phyloP scores from a whole-genome alignment of 1,140 invertebrate species.

The Paralvinella palmiformis region DNA sequence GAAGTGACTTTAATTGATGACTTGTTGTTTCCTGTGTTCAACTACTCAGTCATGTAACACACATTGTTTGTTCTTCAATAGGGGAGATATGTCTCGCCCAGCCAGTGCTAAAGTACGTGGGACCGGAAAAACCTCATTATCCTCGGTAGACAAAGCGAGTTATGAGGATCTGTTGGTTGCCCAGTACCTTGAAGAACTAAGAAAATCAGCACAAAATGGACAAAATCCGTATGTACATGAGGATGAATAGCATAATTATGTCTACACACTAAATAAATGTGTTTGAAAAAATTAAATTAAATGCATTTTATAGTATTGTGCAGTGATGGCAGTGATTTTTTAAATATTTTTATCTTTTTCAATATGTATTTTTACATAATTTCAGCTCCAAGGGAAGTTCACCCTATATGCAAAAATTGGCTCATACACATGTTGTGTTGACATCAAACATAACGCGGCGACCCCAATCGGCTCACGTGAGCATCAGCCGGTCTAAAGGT shows the following conservation, averaged over 20 bases:
- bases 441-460: background rate
- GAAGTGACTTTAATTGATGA: no score
- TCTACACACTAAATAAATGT: background rate
- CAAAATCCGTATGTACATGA: background rate
- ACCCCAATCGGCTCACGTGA: background rate
- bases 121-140: no score
- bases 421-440: slow-evolving; percentile 27
- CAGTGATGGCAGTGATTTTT: background rate
- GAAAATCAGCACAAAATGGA: slow-evolving; percentile 18
- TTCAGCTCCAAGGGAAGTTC: slow-evolving; percentile 19
- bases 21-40: no score
- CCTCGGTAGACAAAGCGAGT: slow-evolving; percentile 26
- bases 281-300: background rate
- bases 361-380: background rate
- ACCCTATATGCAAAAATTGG: slow-evolving; percentile 41
- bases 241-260: background rate
- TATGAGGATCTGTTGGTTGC: slow-evolving; percentile 48
- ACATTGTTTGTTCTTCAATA: no score
- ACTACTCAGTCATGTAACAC: no score
- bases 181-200: slow-evolving; percentile 44
- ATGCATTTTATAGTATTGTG: background rate
- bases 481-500: slow-evolving; percentile 38
- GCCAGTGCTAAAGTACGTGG: no score
- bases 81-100: no score
- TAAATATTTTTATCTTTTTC: background rate